phyloP scores from a whole-genome alignment of 2,888 invertebrate genomes.

The Agrochola macilenta region DNA sequence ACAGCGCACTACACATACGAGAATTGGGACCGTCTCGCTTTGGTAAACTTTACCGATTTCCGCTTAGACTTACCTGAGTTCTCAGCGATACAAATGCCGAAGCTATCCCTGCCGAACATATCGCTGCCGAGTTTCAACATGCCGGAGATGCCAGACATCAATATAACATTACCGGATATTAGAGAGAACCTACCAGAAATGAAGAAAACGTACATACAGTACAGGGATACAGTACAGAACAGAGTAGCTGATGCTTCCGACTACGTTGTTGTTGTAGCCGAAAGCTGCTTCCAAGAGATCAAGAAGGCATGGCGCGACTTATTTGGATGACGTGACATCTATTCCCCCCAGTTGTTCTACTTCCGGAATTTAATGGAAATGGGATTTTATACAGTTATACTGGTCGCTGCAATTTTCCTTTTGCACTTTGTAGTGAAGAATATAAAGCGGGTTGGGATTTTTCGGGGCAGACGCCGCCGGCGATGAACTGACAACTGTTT shows the following conservation, averaged over 20 bases:
- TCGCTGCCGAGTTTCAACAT: conserved; percentile 74
- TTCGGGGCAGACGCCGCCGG: conserved; percentile 7
- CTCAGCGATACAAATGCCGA: conserved; percentile 73
- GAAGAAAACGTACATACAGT: conserved; percentile 81
- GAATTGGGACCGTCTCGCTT: conserved; percentile 83
- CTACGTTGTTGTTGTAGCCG: conserved; percentile 88
- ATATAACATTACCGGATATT: conserved; percentile 80
- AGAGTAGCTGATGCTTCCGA: conserved; percentile 88
- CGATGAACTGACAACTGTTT: background rate
- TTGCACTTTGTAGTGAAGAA: conserved; percentile 25
- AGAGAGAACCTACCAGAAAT: conserved; percentile 82
- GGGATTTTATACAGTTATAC: conserved; percentile 17
- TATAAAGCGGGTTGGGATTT: conserved; percentile 24
- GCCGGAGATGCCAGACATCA: conserved; percentile 76
- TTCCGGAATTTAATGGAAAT: conserved; percentile 35
- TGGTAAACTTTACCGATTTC: conserved; percentile 88
- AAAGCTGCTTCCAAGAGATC: conserved; percentile 88
- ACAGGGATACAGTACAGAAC: conserved; percentile 88
- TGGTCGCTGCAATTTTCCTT: conserved; percentile 13
- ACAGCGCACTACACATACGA: conserved; percentile 89
- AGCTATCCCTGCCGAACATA: conserved; percentile 73
- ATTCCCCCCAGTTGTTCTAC: conserved; percentile 15
- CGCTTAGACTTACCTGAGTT: conserved; percentile 83
- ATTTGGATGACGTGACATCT: conserved; percentile 73
- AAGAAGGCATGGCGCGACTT: conserved; percentile 82